Conservation (phyloP, 2,888 invertebrate genomes). For the Byasa hedistus region DNA sequence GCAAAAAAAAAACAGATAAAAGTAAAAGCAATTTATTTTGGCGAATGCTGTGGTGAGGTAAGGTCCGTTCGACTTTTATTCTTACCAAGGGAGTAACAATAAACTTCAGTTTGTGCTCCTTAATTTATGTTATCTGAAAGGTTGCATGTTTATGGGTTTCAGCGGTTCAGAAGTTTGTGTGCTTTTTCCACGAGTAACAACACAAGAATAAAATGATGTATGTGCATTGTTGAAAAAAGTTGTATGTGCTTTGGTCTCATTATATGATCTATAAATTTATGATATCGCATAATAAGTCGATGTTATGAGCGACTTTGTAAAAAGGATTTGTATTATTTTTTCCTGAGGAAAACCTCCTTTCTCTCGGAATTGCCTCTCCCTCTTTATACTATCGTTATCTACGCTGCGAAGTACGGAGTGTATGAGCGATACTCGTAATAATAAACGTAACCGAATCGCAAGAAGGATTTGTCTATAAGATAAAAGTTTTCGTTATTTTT, state of each 20-base stretch:
- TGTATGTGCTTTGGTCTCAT: not conserved
- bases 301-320: not conserved
- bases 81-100: constrained; percentile 14
- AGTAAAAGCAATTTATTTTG: not conserved
- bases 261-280: not conserved
- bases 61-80: constrained; percentile 18
- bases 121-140: constrained; percentile 17
- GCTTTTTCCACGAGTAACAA: not conserved
- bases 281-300: not conserved
- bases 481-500: not conserved
- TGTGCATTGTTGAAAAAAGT: not conserved
- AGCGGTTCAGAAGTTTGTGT: constrained; percentile 1
- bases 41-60: constrained; percentile 6
- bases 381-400: constrained; percentile 1
- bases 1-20: not conserved
- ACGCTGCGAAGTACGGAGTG: constrained; percentile 6
- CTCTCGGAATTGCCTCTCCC: not conserved
- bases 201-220: not conserved
- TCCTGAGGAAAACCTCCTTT: not conserved
- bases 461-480: not conserved
- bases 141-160: constrained; percentile 7
- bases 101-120: constrained; percentile 8
- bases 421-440: constrained; percentile 8
- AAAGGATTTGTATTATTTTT: not conserved
- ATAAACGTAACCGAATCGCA: not conserved